phyloP scores from a whole-genome alignment of 2,113 vertebrate species.

The Nanorana parkeri region DNA sequence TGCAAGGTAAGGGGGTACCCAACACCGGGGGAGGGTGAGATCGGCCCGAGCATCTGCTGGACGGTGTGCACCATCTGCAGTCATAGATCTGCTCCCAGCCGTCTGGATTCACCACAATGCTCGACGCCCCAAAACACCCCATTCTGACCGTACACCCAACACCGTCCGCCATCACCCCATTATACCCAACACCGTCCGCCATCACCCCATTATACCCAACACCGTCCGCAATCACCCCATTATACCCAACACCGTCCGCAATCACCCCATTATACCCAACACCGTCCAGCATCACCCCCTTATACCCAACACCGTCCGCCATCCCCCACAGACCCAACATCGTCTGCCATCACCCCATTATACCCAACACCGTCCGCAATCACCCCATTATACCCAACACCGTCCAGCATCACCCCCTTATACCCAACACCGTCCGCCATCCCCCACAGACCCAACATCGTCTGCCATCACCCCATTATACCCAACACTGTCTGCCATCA shows the following conservation, averaged over 20 bases:
- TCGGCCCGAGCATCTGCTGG: no score
- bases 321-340: no score
- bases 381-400: neutral
- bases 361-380: no score
- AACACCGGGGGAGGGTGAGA: no score
- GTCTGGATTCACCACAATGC: no score
- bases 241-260: no score
- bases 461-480: neutral
- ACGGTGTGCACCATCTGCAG: no score
- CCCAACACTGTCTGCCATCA: neutral
- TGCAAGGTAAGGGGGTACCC: neutral
- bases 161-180: neutral
- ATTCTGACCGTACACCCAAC: no score
- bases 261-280: neutral
- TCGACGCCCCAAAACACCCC: no score
- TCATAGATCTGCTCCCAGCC: no score
- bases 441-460: neutral
- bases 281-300: neutral
- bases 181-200: neutral
- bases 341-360: no score
- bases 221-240: neutral
- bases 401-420: neutral
- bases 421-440: neutral
- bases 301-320: no score
- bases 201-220: neutral